A percentile compares a stretch with the other conserved stretches of the same genome.
Conservation (phyloP, 2,888 invertebrate genomes). For the Stratiomys singularior region DNA sequence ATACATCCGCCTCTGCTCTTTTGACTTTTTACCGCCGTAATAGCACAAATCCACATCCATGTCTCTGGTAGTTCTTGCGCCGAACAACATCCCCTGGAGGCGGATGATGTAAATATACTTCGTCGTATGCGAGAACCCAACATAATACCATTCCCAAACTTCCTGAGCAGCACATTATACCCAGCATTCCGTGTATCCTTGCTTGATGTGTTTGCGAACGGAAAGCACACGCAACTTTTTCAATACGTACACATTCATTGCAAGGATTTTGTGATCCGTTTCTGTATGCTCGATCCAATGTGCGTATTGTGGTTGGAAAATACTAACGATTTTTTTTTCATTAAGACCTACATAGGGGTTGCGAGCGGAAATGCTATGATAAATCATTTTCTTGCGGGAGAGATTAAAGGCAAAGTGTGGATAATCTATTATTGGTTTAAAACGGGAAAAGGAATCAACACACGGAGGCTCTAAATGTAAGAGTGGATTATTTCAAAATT, state of each 20-base stretch:
- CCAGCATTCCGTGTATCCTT: background rate
- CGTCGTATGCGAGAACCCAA: background rate
- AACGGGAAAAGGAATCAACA: no score
- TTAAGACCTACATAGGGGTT: no score
- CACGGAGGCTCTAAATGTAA: no score
- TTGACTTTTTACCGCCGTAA: background rate
- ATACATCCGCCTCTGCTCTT: background rate
- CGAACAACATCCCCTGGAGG: background rate
- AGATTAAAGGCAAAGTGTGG: no score
- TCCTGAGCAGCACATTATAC: background rate
- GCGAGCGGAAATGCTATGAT: no score
- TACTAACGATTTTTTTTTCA: no score
- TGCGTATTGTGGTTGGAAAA: no score
- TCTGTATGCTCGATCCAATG: background rate
- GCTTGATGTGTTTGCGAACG: background rate
- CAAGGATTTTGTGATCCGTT: background rate
- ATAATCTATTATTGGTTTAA: no score
- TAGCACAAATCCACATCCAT: background rate
- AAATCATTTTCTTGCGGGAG: no score
- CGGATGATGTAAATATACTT: background rate
- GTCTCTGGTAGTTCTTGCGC: background rate
- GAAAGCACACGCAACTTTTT: no score
- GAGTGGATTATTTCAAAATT: no score
- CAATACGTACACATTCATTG: no score
- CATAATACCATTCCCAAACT: background rate